Percentiles rank a stretch among this genome's conserved stretches.
Conservation (phyloP, 2,797 vertebrate genomes). For the Babyrousa celebensis region DNA sequence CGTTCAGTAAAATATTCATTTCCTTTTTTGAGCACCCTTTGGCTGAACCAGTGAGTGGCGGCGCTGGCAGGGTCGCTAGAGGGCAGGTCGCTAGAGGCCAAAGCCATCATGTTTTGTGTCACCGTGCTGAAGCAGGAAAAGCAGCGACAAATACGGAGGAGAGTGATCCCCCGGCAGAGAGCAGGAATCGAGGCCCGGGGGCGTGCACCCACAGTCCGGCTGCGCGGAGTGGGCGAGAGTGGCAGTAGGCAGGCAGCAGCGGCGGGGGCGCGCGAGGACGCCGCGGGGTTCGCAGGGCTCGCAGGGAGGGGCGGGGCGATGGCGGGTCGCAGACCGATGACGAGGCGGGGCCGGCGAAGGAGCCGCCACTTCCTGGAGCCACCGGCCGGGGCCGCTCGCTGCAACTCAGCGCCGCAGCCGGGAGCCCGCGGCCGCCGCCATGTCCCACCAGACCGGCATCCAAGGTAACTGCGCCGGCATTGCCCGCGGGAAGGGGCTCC, state of each 20-base stretch:
- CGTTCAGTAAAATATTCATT: background rate
- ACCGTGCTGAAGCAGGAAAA: fast-evolving
- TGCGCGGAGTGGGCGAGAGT: fast-evolving
- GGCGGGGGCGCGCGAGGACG: fast-evolving
- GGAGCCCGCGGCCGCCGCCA: conserved; percentile 87
- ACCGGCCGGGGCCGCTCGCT: conserved; percentile 81
- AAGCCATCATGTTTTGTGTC: fast-evolving
- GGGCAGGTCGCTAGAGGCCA: background rate
- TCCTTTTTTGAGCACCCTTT: background rate
- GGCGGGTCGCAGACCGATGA: conserved; percentile 79
- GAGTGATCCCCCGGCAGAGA: fast-evolving
- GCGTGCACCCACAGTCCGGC: fast-evolving
- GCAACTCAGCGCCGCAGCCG: conserved; percentile 56
- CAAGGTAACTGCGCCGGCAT: conserved; percentile 90
- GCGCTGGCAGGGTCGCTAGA: background rate
- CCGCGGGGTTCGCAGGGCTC: background rate
- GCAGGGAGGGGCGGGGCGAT: conserved; percentile 19
- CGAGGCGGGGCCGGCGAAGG: conserved; percentile 28
- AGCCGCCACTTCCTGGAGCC: conserved; percentile 85
- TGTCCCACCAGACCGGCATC: conserved; percentile 99
- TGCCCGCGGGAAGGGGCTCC: conserved; percentile 14
- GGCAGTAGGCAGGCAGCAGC: fast-evolving
- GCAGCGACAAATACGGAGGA: fast-evolving
- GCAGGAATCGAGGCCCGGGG: fast-evolving
- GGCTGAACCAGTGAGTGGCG: background rate